Conservation (phyloP, 2,113 vertebrate genomes). For the Dermatemys mawii region DNA sequence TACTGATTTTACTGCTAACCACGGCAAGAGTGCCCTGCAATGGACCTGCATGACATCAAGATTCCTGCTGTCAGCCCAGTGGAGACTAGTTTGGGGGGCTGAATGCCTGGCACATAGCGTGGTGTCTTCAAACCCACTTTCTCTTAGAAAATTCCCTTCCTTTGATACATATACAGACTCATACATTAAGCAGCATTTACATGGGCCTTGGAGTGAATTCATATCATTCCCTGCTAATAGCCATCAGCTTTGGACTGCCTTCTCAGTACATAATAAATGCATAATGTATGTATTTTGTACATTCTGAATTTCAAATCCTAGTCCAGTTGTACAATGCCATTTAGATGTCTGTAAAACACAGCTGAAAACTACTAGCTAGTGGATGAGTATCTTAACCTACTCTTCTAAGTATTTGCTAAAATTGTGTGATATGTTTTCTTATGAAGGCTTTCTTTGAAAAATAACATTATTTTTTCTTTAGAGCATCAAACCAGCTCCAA, state of each 20-base stretch:
- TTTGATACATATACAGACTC: background rate
- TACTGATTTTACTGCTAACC: background rate
- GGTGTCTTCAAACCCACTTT: background rate
- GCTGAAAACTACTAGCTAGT: background rate
- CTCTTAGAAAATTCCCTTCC: background rate
- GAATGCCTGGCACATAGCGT: background rate
- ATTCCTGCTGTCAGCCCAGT: background rate
- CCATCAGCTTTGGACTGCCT: background rate
- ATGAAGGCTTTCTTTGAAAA: background rate
- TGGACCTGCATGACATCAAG: background rate
- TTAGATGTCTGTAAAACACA: background rate
- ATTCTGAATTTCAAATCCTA: background rate
- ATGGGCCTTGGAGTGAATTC: background rate
- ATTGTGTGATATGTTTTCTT: background rate
- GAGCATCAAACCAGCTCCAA: slow-evolving; percentile 77
- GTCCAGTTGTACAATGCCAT: fast-evolving
- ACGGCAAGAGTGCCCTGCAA: background rate
- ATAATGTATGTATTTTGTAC: background rate
- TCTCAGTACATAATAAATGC: background rate
- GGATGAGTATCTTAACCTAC: background rate
- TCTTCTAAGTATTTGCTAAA: background rate
- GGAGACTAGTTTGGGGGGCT: background rate
- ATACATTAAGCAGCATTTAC: background rate
- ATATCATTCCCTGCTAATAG: background rate
- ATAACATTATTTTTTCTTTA: slow-evolving; percentile 3